Percentiles rank a stretch among this genome's conserved stretches.
phyloP scores from a whole-genome alignment of 2,113 vertebrate genomes.

The Ovis aries region DNA sequence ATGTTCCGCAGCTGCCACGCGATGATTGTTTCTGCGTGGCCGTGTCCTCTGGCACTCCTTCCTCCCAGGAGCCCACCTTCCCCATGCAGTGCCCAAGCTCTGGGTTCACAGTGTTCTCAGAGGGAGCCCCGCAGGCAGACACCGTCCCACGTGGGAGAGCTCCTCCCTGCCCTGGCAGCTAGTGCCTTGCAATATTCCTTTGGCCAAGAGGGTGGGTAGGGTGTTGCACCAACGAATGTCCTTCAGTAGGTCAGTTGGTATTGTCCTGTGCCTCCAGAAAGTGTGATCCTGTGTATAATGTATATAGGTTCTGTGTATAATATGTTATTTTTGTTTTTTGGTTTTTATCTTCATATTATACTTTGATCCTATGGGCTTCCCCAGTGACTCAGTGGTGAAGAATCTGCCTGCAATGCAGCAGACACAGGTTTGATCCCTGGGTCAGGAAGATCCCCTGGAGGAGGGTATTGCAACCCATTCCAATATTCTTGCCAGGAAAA shows the following conservation, averaged over 20 bases:
- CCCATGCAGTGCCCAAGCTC: slow-evolving; percentile 60
- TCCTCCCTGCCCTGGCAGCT: slow-evolving; percentile 72
- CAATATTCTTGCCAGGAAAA: not conserved
- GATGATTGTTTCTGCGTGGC: slow-evolving; percentile 62
- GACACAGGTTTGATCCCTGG: not conserved
- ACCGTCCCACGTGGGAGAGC: slow-evolving; percentile 58
- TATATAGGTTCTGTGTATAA: slow-evolving; percentile 71
- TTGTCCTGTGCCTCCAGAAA: slow-evolving; percentile 81
- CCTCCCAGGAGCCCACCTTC: slow-evolving; percentile 50
- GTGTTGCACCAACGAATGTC: slow-evolving; percentile 57
- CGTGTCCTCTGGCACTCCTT: slow-evolving; percentile 61
- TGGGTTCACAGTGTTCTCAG: slow-evolving; percentile 68
- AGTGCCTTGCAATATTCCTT: slow-evolving; percentile 68
- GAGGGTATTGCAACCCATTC: not conserved
- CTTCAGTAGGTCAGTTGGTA: slow-evolving; percentile 60
- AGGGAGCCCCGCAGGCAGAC: slow-evolving; percentile 56
- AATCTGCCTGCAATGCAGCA: not conserved
- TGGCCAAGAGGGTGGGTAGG: slow-evolving; percentile 70
- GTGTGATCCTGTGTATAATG: slow-evolving; percentile 77
- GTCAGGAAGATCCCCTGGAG: not conserved
- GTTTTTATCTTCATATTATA: slow-evolving; percentile 39
- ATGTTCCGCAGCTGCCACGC: slow-evolving; percentile 58
- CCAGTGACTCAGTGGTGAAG: not conserved
- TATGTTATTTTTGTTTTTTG: not conserved
- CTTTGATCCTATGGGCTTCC: not conserved